Evolutionary conservation across 2,113 vertebrate genomes (phyloP), one percentile per base, ranked within the genome.

Genomic region (Gobiocypris rarus): DNA sequence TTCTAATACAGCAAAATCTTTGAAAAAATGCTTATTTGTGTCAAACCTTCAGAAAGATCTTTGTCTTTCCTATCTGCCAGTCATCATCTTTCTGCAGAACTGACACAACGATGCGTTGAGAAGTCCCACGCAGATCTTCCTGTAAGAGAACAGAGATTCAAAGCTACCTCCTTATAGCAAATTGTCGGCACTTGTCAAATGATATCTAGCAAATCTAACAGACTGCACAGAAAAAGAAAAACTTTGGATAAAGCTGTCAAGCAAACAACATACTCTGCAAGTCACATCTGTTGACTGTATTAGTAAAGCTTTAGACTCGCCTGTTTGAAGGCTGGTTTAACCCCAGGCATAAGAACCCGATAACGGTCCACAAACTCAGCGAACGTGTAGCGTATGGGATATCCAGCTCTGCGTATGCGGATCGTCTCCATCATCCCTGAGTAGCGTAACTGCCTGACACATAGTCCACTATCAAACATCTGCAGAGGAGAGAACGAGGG

Each of bases 351-450:
- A 28, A 99, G 94, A 6, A 99, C 97, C 0, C 98, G 92, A 91
- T 99, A 99, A 0, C 98, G 95, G 87, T 99, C 98, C 34, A 99
- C 98, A 0, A 99, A 99, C 93, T 99, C 97, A 88, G 98, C 96
- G 0, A 99, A 99, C 0, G 97, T 98, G 91, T 99, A 99, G 78
- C 98, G 96, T 89, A 99, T 99, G 24, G 98, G 98, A 84, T 99
- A 99, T 8, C 98, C 98, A 0, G 98, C 98, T 0, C 97, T 93
- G 41, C 98, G 97, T 89, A 99, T 99, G 2, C 97, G 96, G 82
- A 99, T 99, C 38, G 98, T 99, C 93, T 99, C 98, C 98, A 99
- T 99, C 98, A 99, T 99, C 10, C 98, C 98, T 0, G 98, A 99
- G 87, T 99, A 99, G 58, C 98, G 93, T 90, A 99, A 94, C 94